Conservation (phyloP, 2,797 vertebrate species). For the Bucorvus abyssinicus region DNA sequence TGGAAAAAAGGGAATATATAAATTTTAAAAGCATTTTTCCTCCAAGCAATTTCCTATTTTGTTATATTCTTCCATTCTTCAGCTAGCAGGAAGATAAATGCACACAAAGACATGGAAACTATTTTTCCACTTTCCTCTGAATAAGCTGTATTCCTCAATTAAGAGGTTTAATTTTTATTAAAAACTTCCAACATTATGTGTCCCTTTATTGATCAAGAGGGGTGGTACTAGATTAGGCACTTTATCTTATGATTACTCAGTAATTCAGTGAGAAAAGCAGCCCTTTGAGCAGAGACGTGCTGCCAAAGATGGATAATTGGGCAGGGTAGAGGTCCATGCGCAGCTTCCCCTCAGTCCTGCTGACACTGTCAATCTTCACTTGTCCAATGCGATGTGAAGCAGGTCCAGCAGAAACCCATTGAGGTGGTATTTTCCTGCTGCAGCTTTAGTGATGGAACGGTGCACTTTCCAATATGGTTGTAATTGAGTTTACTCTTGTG, state of each 20-base stretch:
- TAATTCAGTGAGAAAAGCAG: background rate
- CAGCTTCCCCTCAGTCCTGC: rapidly evolving
- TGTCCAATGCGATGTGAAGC: background rate
- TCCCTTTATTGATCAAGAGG: background rate
- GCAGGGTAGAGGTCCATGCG: rapidly evolving
- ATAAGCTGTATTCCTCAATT: background rate
- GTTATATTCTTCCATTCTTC: background rate
- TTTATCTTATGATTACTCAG: background rate
- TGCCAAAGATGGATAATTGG: rapidly evolving
- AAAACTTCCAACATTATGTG: background rate
- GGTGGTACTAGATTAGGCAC: background rate
- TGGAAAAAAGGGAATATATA: background rate
- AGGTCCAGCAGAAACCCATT: background rate
- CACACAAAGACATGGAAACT: background rate
- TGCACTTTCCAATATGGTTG: background rate
- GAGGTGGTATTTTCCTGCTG: background rate
- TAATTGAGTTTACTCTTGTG: background rate
- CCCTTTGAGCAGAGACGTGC: background rate
- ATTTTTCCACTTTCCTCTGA: background rate
- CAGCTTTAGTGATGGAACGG: background rate
- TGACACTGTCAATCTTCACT: background rate
- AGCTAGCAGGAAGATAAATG: background rate
- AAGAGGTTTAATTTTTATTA: background rate
- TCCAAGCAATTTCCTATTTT: background rate
- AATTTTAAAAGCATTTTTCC: background rate